Evolutionary conservation across 1,140 invertebrate species (phyloP).

Genomic region (Drosophila sucinea): DNA sequence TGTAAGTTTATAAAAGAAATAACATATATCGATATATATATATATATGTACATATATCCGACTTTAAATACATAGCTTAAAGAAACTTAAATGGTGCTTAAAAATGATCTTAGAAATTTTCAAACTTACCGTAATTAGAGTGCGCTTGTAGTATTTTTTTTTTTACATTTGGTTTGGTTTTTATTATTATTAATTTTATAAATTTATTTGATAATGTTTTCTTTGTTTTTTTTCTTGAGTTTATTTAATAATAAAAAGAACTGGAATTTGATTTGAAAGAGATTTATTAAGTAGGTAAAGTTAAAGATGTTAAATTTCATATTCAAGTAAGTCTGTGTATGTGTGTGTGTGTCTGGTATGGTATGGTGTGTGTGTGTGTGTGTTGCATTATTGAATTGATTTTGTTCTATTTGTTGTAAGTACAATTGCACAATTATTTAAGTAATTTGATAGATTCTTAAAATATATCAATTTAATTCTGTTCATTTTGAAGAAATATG

Average conservation of each 20-base stretch:
- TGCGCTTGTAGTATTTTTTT: slow-evolving; percentile 65
- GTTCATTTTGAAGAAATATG: neutral
- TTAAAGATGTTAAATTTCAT: slow-evolving; percentile 70
- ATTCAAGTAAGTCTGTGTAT: slow-evolving; percentile 29
- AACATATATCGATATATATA: slow-evolving; percentile 41
- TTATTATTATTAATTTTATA: slow-evolving; percentile 14
- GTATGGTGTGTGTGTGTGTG: slow-evolving; percentile 34
- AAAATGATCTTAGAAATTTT: slow-evolving; percentile 71
- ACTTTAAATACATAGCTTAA: slow-evolving; percentile 59
- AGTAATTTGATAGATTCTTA: slow-evolving; percentile 3
- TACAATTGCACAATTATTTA: slow-evolving; percentile 43
- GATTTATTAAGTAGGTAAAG: slow-evolving; percentile 82
- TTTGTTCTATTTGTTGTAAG: slow-evolving; percentile 57
- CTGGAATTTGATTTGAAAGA: slow-evolving; percentile 81
- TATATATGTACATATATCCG: slow-evolving; percentile 53
- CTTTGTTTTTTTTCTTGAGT: slow-evolving; percentile 1
- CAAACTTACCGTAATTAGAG: slow-evolving; percentile 71
- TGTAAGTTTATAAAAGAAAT: slow-evolving; percentile 26
- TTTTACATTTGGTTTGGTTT: slow-evolving; percentile 25
- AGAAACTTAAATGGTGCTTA: slow-evolving; percentile 50
- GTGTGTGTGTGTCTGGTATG: slow-evolving; percentile 18
- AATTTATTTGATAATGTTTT: slow-evolving; percentile 39
- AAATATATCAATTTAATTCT: neutral
- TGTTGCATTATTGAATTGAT: slow-evolving; percentile 60
- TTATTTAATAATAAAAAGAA: slow-evolving; percentile 69